Evolutionary conservation across 2,113 vertebrate species (phyloP).

Genomic region (Brienomyrus longianalis): DNA sequence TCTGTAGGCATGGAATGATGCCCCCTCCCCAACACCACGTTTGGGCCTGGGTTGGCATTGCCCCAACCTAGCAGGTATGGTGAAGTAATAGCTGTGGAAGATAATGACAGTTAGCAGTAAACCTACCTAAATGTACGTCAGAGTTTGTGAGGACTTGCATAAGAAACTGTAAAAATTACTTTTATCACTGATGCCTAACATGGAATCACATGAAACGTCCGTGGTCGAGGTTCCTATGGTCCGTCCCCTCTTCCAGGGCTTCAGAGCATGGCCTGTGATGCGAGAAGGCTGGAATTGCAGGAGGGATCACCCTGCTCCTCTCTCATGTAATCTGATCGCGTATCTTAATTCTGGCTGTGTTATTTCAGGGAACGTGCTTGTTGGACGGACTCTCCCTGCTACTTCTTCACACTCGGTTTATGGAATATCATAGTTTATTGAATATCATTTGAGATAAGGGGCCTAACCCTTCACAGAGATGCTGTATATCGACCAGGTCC

Average conservation of each 20-base stretch:
- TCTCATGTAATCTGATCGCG: conserved; percentile 62
- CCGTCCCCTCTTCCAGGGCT: not conserved
- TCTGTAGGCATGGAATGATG: not conserved
- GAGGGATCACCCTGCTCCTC: conserved; percentile 61
- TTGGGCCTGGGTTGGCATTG: not conserved
- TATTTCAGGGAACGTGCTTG: conserved; percentile 52
- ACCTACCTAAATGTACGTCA: not conserved
- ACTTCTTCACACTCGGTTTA: conserved; percentile 67
- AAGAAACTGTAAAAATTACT: not conserved
- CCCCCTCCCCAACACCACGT: not conserved
- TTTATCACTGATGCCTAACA: not conserved
- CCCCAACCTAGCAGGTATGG: not conserved
- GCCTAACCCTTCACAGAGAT: conserved; percentile 65
- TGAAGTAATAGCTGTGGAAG: not conserved
- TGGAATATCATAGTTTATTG: conserved; percentile 76
- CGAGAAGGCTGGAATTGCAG: not conserved
- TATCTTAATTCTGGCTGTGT: conserved; percentile 73
- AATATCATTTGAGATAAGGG: conserved; percentile 77
- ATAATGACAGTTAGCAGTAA: not conserved
- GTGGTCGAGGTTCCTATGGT: not conserved
- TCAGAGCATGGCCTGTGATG: not conserved
- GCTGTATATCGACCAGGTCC: conserved; percentile 72
- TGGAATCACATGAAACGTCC: not conserved
- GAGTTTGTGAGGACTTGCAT: not conserved
- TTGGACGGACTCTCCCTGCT: conserved; percentile 61